phyloP scores from a whole-genome alignment of 2,113 vertebrate genomes.

The Proterorhinus semilunaris region DNA sequence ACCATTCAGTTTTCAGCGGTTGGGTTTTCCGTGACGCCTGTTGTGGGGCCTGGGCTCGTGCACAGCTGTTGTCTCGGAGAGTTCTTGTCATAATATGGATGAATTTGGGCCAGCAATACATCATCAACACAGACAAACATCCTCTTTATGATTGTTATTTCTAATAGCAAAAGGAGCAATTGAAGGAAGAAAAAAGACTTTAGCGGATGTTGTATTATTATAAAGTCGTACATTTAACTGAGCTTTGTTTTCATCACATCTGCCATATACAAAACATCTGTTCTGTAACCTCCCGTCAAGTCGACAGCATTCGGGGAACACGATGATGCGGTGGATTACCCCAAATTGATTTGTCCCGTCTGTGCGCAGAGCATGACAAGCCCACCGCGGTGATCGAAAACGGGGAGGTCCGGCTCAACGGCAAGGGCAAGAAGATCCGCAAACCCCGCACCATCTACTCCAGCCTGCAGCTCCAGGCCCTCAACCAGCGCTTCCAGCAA shows the following conservation, averaged over 20 bases:
- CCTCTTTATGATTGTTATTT: not conserved
- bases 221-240: too few relatives aligned
- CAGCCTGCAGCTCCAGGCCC: constrained; percentile 89
- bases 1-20: not conserved
- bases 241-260: not conserved
- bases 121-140: not conserved
- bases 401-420: constrained; percentile 77
- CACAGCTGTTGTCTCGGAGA: constrained; percentile 56
- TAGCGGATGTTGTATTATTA: too few relatives aligned
- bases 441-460: constrained; percentile 95
- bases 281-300: not conserved
- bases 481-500: constrained; percentile 94
- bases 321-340: not conserved
- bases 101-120: constrained; percentile 19
- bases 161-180: too few relatives aligned
- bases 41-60: constrained; percentile 56
- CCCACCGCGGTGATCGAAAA: constrained; percentile 61
- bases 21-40: not conserved
- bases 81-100: constrained; percentile 59
- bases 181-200: too few relatives aligned
- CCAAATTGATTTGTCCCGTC: constrained; percentile 7
- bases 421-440: constrained; percentile 86
- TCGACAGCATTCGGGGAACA: not conserved
- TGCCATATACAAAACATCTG: not conserved
- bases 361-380: constrained; percentile 79